phyloP scores from a whole-genome alignment of 2,888 invertebrate species.

The Melolontha melolontha region DNA sequence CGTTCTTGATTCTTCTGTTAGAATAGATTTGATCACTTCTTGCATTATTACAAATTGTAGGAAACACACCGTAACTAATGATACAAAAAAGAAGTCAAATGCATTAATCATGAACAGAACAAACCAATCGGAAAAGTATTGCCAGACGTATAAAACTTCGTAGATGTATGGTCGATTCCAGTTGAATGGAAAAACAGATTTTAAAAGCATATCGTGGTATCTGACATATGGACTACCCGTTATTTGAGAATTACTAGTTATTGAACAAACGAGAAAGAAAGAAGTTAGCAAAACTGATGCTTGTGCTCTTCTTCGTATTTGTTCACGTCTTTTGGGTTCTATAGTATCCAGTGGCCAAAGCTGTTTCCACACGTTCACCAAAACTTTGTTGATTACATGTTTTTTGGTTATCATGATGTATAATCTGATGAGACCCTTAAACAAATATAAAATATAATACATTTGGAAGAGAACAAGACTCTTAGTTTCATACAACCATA shows the following conservation, averaged over 20 bases:
- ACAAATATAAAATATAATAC: no score
- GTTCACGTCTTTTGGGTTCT: background rate
- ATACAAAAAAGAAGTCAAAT: slow-evolving; percentile 40
- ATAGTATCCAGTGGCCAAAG: slow-evolving; percentile 38
- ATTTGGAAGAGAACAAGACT: no score
- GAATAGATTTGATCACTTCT: slow-evolving; percentile 43
- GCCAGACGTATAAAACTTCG: slow-evolving; percentile 47
- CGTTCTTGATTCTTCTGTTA: slow-evolving; percentile 17
- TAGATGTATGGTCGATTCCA: slow-evolving; percentile 44
- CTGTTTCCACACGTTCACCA: slow-evolving; percentile 37
- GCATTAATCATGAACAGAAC: slow-evolving; percentile 33
- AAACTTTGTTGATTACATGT: slow-evolving; percentile 27
- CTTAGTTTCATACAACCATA: no score
- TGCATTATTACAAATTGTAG: slow-evolving; percentile 45
- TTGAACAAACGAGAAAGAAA: slow-evolving; percentile 4
- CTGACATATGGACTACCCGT: slow-evolving; percentile 32
- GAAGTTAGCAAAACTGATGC: slow-evolving; percentile 1
- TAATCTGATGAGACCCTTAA: slow-evolving; percentile 37
- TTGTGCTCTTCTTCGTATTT: slow-evolving; percentile 4
- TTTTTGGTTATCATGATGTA: slow-evolving; percentile 37
- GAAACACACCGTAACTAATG: slow-evolving; percentile 34
- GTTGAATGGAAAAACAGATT: slow-evolving; percentile 46
- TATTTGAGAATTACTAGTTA: slow-evolving; percentile 26
- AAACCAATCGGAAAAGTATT: slow-evolving; percentile 44
- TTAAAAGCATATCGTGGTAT: slow-evolving; percentile 39